Base-by-base conservation (phyloP, 2,797 vertebrate genomes). In the Apodemus agrarius region DNA sequence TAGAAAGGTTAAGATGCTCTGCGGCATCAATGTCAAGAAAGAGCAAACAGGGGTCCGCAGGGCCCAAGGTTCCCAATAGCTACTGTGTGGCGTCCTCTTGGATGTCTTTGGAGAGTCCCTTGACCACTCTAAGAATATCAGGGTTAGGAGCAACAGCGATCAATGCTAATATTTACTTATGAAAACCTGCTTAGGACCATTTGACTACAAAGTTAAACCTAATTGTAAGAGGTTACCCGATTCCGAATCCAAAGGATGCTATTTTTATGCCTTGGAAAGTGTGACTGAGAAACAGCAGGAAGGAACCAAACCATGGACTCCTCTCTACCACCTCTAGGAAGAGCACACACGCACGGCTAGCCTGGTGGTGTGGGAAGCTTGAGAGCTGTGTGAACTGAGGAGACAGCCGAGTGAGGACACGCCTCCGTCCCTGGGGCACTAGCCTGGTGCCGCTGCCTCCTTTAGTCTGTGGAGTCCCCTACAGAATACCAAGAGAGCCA, bases 351-450 rank as follows among this genome's bases (percentile, higher is more conserved):
- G 46, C 67, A 81, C 16, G 46, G 46, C 31, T 83, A 84, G 46
- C 24, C 83, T 0, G 19, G n/a, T 6, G 2, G 6, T 34, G 40
- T 8, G 3, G 0, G 8, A 21, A 54, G 34, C 21, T 2, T 40
- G 22, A n/a, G 7, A 1, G 9, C 52, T 4, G 19, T 69, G 82
- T 31, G 9, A 52, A 79, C 57, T 46, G 37, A 89, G 67, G 52
- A 91, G 59, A 7, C 46, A 49, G 46, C 3, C 4, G 6, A 67
- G 79, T 22, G 10, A 54, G 21, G 14, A 49, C 91, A 21, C 52
- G 31, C 24, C 54, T 54, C 3, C 0, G 10, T 57, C 74, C 80
- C 67, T 59, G n/a, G 29, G 54, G 29, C 0, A 0, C 2, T 4
- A 46, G 34, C 49, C 37, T 1, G 4, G 3, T 37, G 37, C 37